Evolutionary conservation across 2,113 vertebrate species (phyloP).

Genomic region (Corythornis cristatus): DNA sequence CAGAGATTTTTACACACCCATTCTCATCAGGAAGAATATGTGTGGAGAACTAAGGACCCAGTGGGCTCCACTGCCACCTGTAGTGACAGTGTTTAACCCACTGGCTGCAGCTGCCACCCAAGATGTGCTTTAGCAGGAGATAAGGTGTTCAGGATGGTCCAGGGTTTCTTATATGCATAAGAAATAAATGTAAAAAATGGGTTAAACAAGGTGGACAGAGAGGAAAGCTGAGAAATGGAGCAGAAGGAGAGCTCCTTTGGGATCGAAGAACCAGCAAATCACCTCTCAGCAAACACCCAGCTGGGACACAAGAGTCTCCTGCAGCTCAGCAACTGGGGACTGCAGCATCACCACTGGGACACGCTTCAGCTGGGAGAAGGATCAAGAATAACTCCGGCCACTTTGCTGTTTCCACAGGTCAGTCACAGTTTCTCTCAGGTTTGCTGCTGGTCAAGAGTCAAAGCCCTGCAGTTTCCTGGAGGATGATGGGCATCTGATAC

Average conservation of each 20-base stretch:
- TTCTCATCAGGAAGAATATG: accelerated
- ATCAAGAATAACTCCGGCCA: neutral
- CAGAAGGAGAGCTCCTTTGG: constrained; percentile 34
- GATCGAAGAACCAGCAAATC: constrained; percentile 49
- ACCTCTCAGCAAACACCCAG: neutral
- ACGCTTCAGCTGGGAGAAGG: neutral
- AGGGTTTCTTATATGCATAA: neutral
- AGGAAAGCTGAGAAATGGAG: constrained; percentile 26
- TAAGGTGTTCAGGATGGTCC: constrained; percentile 51
- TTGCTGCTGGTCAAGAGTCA: neutral
- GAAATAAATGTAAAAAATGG: neutral
- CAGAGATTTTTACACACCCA: accelerated
- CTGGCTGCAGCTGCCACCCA: accelerated
- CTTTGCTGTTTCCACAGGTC: neutral
- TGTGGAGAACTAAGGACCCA: accelerated
- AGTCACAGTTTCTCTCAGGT: neutral
- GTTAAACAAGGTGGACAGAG: constrained; percentile 18
- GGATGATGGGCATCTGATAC: neutral
- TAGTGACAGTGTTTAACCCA: accelerated
- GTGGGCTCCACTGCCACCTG: accelerated
- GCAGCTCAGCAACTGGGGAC: neutral
- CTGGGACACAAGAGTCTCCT: neutral
- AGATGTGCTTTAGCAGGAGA: neutral
- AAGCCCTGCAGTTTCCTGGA: neutral
- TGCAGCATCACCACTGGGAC: neutral